Evolutionary conservation across 30 jellyfish, hydroid and myxozoan genomes (phyloP), one percentile per base, ranked within the genome.

Genomic region (Pelagia noctiluca): DNA sequence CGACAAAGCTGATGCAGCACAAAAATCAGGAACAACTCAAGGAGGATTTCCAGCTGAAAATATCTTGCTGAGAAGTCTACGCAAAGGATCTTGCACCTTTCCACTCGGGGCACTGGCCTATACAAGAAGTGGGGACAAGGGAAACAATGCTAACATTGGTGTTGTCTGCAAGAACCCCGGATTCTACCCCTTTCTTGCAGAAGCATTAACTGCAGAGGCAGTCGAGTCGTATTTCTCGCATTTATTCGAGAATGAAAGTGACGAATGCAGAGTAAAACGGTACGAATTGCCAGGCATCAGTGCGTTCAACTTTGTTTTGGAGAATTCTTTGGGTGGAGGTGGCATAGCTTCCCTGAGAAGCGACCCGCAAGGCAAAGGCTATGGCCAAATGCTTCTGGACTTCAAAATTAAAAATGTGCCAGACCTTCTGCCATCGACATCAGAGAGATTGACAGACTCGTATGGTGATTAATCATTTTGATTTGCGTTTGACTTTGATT

Each of bases 291-390:
- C 98, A 4, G 98, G 98, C 31, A 91, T 91, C 50, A 62, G 78
- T 74, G 98, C 96, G 18, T 85, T 91, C 47, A 91, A 91, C 70
- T 91, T 91, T 72, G 98, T 91, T 0, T 67, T 91, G 75, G 95
- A 91, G 78, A 73, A 91, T 49, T 89, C 94, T 1, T 86, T 85
- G 16, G 98, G 98, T 13, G 98, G 98, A 0, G 98, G 98, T 50
- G 98, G 98, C 11, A 71, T 91, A 36, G 98, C 98, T 12, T 91
- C 98, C 24, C 52, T 91, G 37, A 46, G 98, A n/a, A 73, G 94
- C 37, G 98, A 91, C 65, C 98, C 98, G 10, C 98, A 91, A 69
- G 98, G 98, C 24, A 91, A 91, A 71, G 92, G 86, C 10, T 78
- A 37, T 32, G 98, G 98, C 28, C 98, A 91, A 75, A 91, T 91